Base-by-base conservation (phyloP, 2,888 invertebrate genomes). In the Cheiracanthium punctorium region DNA sequence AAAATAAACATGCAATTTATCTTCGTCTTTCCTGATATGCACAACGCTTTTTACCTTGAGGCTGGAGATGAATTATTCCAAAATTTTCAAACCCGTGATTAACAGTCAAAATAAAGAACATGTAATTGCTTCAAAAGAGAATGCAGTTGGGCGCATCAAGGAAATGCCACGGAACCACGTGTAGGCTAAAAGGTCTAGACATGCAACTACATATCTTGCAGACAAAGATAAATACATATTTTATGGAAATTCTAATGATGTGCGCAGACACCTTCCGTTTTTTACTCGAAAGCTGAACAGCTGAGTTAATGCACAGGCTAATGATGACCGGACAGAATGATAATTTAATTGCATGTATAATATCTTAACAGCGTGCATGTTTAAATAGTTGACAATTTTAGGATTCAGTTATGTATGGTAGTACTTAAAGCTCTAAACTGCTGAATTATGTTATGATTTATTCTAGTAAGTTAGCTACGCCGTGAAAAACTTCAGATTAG, bases 181-280 rank as follows among this genome's bases (percentile, higher is more conserved):
- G 58, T 58, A 24, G 58, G 58, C 58, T 58, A 58, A 58, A 58
- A 58, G 58, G 20, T 58, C 58, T 20, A 4, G 24, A 58, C 58
- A 58, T 58, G 58, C 24, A 58, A 58, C 20, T 58, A 17, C 58
- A 20, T 24, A 24, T 58, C 24, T 37, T 4, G 12, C 4, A 24
- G 24, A 58, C 24, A 24, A 17, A 58, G 20, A 58, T 24, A 17
- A 24, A 58, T 58, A 24, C 4, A 58, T 24, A 24, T 24, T 58
- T 58, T 58, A 58, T 58, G 58, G 48, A 58, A 58, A 24, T 58
- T 8, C 24, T 5, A 58, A 58, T 24, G 20, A 24, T 58, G 20
- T 24, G 58, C 1, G 1, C 24, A 24, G 17, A 58, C 58, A 12
- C 12, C 58, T 58, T 58, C 20, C 20, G 58, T 24, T 58, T 58